Conservation (phyloP, 2,113 vertebrate genomes). For the Tor tambroides region DNA sequence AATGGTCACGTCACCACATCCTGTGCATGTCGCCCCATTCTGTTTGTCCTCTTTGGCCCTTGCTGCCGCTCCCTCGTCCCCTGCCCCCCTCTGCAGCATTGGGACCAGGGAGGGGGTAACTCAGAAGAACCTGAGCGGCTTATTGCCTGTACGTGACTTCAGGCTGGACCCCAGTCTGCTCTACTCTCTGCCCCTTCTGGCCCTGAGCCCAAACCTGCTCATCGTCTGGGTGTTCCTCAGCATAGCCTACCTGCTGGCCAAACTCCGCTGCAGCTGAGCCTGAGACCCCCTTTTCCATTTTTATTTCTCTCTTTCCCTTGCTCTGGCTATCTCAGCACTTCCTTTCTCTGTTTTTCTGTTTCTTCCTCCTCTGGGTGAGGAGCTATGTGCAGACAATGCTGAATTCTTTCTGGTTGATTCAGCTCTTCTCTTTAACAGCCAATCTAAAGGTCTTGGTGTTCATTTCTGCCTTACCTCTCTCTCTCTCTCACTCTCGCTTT, state of each 20-base stretch:
- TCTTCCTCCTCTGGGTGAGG: not conserved
- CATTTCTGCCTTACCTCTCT: constrained; percentile 38
- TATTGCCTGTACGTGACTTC: constrained; percentile 96
- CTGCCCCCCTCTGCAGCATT: constrained; percentile 90
- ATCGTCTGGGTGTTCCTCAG: constrained; percentile 98
- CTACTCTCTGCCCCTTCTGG: constrained; percentile 96
- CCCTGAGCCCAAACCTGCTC: constrained; percentile 97
- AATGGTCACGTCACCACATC: not conserved
- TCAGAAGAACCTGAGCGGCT: constrained; percentile 99
- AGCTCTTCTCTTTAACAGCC: constrained; percentile 24
- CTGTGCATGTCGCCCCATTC: constrained; percentile 8
- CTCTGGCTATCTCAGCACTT: not conserved
- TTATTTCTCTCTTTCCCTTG: constrained; percentile 2
- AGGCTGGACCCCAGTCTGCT: constrained; percentile 96
- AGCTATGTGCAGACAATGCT: constrained; percentile 3
- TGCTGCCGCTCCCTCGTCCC: constrained; percentile 57
- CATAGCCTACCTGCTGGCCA: constrained; percentile 92
- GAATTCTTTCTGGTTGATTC: constrained; percentile 17
- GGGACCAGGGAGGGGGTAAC: constrained; percentile 98
- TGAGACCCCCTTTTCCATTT: not conserved
- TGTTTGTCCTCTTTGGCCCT: not conserved
- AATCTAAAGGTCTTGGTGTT: constrained; percentile 38
- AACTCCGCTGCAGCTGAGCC: constrained; percentile 93
- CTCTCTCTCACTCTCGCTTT: not conserved
- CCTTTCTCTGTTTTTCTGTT: not conserved